Evolutionary conservation across 2,113 vertebrate genomes (phyloP), one percentile per base, ranked within the genome.

Genomic region (Ciconia boyciana): DNA sequence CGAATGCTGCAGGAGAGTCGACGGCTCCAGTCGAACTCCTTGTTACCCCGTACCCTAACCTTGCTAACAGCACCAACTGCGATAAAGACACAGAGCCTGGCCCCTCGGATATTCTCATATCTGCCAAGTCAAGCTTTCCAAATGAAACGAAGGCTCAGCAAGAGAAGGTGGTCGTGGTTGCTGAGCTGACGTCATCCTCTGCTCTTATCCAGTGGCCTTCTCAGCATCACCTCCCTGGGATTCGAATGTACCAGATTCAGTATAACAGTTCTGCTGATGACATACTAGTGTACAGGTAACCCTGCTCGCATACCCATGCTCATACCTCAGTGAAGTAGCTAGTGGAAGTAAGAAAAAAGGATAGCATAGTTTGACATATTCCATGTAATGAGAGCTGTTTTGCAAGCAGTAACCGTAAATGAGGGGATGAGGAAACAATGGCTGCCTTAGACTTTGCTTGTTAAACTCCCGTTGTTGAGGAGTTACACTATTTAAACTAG

Each of bases 221-320:
- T 9, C 99, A 99, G 96, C 97, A 97, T 16, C 97, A 98, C 10
- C 96, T 98, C 54, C 97, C 98, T 0, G 99, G 99, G 78, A 95
- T 99, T 48, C 97, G 99, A 82, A 99, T 99, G 99, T 99, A 98
- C 98, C 99, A 99, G 98, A 98, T 99, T 57, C 99, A 99, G 95
- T 99, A 99, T 97, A 99, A 99, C 98, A 99, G 99, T 85, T 99
- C 99, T 0, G 98, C 96, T 0, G 99, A 99, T 0, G 99, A 99
- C 96, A 98, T 99, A 13, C 97, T 99, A 15, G 98, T 99, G 14
- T 99, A 99, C 98, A 99, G 99, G 99, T 99, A 96, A 86, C 8
- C 2, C 62, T 16, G 28, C 51, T 41, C 16, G 1, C 39, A 5
- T 14, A 5, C 16, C 34, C 19, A 2, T 19, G 9, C 62, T n/a